A percentile compares a stretch with the other conserved stretches of the same genome.
phyloP scores from a whole-genome alignment of 2,888 invertebrate species.

The Trimorus sp. region DNA sequence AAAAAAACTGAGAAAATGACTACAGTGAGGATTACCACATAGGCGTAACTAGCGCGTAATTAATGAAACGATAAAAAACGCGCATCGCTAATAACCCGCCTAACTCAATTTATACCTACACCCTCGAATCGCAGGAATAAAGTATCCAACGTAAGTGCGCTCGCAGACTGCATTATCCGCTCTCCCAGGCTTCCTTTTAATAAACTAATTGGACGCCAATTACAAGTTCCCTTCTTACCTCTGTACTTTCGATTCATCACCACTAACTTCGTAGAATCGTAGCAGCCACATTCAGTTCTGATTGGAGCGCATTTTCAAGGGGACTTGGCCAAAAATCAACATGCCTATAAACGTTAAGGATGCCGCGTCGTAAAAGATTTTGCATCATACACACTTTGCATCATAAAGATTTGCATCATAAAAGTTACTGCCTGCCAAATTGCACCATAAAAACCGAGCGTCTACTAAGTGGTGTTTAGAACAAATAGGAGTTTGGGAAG shows the following conservation, averaged over 20 bases:
- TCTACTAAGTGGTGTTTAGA: too few relatives aligned
- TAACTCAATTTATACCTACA: constrained; percentile 20
- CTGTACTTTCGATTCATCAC: constrained; percentile 6
- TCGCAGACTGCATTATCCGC: background rate
- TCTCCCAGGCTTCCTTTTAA: constrained; percentile 14
- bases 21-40: constrained; percentile 27
- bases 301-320: too few relatives aligned
- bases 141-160: constrained; percentile 9
- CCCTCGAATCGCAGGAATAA: constrained; percentile 3
- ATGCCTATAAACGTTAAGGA: too few relatives aligned
- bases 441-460: too few relatives aligned
- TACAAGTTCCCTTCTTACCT: constrained; percentile 10
- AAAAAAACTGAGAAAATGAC: constrained; percentile 1
- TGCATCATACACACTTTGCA: too few relatives aligned
- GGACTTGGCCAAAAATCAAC: too few relatives aligned
- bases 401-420: too few relatives aligned
- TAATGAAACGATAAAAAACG: constrained; percentile 30
- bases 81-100: constrained; percentile 14
- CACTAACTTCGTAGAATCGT: too few relatives aligned
- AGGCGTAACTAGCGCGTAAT: constrained; percentile 21
- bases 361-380: too few relatives aligned
- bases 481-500: too few relatives aligned
- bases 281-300: too few relatives aligned
- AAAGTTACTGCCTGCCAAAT: too few relatives aligned
- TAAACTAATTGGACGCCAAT: constrained; percentile 32